Evolutionary conservation across 1,140 invertebrate species (phyloP).

Genomic region (Watersipora subatra): DNA sequence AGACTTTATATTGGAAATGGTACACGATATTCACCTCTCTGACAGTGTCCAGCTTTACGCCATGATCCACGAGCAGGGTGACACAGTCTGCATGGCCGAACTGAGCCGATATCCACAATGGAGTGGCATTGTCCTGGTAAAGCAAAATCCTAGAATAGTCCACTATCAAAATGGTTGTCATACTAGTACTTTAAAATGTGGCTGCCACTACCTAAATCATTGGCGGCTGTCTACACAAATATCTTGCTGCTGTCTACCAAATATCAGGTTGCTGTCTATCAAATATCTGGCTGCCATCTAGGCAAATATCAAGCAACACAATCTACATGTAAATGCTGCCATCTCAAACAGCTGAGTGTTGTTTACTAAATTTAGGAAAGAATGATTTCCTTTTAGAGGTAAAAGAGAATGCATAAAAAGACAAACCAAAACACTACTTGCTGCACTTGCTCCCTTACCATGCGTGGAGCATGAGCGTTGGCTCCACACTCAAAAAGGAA

Average conservation of each 20-base stretch:
- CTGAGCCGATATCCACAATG: conserved; percentile 83
- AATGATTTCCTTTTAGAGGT: too few relatives aligned
- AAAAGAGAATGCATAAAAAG: neutral
- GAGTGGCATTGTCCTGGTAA: conserved; percentile 72
- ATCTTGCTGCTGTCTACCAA: too few relatives aligned
- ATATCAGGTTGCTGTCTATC: too few relatives aligned
- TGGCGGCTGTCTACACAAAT: too few relatives aligned
- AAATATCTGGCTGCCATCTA: too few relatives aligned
- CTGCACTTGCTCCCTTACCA: conserved; percentile 17
- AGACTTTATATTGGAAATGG: neutral
- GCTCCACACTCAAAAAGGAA: conserved; percentile 33
- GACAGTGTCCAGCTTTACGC: conserved; percentile 32
- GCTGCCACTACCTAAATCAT: too few relatives aligned
- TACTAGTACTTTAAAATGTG: too few relatives aligned
- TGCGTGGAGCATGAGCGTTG: conserved; percentile 29
- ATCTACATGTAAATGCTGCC: neutral
- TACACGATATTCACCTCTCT: conserved; percentile 25
- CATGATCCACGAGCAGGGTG: conserved; percentile 25
- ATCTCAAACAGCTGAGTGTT: neutral
- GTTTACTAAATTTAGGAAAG: neutral
- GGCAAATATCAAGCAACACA: conserved; percentile 17
- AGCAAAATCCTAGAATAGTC: too few relatives aligned
- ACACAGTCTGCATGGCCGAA: conserved; percentile 36
- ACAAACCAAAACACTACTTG: neutral
- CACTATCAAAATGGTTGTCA: too few relatives aligned